Base-by-base conservation (phyloP, 2,888 invertebrate species). In the Temnothorax unifasciatus region DNA sequence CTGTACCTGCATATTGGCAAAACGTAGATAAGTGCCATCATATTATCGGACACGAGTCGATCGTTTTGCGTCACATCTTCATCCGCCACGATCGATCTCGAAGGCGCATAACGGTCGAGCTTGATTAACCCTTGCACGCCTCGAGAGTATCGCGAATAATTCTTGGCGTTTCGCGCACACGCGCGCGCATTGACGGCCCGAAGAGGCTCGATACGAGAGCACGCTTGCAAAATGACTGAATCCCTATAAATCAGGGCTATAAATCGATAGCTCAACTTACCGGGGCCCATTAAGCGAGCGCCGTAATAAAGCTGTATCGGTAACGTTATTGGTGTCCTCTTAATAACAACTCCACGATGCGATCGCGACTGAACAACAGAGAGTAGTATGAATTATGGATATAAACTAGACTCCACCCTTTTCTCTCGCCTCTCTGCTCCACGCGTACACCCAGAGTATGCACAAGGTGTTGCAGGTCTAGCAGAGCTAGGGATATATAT, bases 301-400 rank as follows among this genome's bases (percentile, higher is more conserved):
- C 77, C 82, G 93, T 94, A 94, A 94, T 94, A 93, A 93, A 94
- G 94, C 92, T 91, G 93, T 94, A 92, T 92, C 90, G 92, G 91
- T 91, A 91, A 92, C 91, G 91, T 94, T 94, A 94, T 93, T 93
- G 93, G 94, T 93, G 94, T 94, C 93, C 93, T 93, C 93, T 93
- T 93, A 94, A 94, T 94, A 94, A 93, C 92, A 93, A 91, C 71
- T 81, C 50, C 88, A 88, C 85, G 89, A 90, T 92, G 88, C 85
- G 89, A 90, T 92, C 89, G 84, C 57, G 86, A 83, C 87, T 77
- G 92, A 93, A 93, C 92, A 92, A 93, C 92, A 92, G 90, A 92
- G 92, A 90, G 88, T 85, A 89, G 83, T 29, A 84, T 93, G 93
- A 94, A 90, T 93, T 94, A 94, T 93, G 91, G 91, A 83, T 89